Evolutionary conservation across 1,140 invertebrate species (phyloP).

Genomic region (Papilio xuthus): DNA sequence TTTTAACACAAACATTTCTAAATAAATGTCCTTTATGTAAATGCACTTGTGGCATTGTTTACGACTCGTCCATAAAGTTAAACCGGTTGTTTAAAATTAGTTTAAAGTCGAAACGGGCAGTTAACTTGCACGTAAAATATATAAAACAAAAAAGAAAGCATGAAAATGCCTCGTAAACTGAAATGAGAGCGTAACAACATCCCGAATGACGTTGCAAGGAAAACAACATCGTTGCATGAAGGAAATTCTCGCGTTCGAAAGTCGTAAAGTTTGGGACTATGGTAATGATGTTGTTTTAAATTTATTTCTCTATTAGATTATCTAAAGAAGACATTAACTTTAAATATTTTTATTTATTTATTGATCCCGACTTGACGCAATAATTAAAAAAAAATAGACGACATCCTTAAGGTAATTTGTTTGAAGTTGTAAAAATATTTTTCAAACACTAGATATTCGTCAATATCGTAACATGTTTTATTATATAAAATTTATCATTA

Average conservation of each 20-base stretch:
- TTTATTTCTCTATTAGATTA: neutral
- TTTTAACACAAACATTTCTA: neutral
- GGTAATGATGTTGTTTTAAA: neutral
- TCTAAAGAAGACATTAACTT: neutral
- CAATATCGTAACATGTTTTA: too few relatives aligned
- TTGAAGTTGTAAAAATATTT: too few relatives aligned
- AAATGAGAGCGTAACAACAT: constrained; percentile 28
- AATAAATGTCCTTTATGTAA: neutral
- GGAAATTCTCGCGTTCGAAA: constrained; percentile 4
- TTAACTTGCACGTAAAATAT: neutral
- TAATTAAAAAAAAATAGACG: neutral
- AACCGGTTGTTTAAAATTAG: constrained; percentile 6
- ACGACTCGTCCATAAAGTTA: constrained; percentile 1
- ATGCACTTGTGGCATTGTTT: neutral
- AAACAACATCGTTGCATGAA: constrained; percentile 3
- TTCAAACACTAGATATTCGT: too few relatives aligned
- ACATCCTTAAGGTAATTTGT: too few relatives aligned
- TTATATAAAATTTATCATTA: neutral
- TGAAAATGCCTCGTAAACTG: constrained; percentile 26
- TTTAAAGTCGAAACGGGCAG: constrained; percentile 8
- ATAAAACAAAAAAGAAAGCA: constrained; percentile 28
- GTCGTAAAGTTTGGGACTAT: neutral
- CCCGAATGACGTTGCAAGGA: neutral
- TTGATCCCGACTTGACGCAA: neutral
- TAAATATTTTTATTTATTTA: too few relatives aligned